phyloP scores from a whole-genome alignment of 2,113 vertebrate genomes.

The Ceyx melanurus region DNA sequence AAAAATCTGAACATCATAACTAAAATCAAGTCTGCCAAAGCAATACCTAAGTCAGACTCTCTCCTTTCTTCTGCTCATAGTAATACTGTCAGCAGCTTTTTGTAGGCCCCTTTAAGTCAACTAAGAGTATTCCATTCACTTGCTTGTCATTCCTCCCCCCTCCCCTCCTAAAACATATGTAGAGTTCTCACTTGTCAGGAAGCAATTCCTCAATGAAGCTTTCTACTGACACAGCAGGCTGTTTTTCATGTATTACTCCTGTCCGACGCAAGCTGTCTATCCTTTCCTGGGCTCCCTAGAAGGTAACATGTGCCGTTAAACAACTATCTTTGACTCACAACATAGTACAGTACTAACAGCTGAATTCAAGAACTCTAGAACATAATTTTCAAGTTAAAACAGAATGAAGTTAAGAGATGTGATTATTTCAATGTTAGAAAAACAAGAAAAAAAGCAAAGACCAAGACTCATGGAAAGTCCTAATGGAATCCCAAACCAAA shows the following conservation, averaged over 20 bases:
- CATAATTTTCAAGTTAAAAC: background rate
- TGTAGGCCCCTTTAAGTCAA: background rate
- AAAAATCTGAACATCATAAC: background rate
- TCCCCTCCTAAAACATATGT: background rate
- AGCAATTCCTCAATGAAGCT: slow-evolving; percentile 96
- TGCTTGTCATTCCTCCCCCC: no score
- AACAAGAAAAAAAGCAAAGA: background rate
- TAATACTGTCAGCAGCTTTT: background rate
- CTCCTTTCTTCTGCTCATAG: background rate
- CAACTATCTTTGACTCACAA: background rate
- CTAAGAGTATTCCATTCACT: background rate
- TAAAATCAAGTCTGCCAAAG: background rate
- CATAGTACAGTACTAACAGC: background rate
- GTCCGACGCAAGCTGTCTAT: slow-evolving; percentile 88
- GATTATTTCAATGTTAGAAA: no score
- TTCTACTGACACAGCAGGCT: slow-evolving; percentile 92
- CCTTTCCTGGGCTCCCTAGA: slow-evolving; percentile 93
- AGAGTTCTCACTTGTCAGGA: slow-evolving; percentile 90
- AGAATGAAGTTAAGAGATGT: background rate
- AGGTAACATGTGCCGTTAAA: background rate
- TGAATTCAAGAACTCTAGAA: background rate
- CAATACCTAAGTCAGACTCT: background rate
- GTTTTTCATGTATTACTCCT: slow-evolving; percentile 91
- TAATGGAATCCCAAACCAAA: background rate
- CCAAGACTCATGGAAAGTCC: background rate